Evolutionary conservation across 2,888 invertebrate genomes (phyloP).

Genomic region (Tuberolachnus salignus): DNA sequence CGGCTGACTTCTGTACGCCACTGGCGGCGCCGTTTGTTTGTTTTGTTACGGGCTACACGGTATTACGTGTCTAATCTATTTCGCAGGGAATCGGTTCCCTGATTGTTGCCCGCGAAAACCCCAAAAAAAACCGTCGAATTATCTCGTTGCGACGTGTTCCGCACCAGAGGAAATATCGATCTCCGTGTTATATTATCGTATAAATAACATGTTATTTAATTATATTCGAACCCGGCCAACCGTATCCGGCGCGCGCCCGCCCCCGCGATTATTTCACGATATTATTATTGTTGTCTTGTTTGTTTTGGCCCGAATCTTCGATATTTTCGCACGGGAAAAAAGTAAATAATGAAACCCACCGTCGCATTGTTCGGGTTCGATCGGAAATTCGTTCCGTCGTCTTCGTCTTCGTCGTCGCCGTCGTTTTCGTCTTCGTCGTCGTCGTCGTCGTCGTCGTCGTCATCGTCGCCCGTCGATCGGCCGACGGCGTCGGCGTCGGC

Average conservation of each 20-base stretch:
- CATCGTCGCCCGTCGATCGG: neutral
- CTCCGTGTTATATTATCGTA: too few species aligned
- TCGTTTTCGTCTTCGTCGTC: neutral
- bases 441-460: neutral
- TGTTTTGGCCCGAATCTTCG: slow-evolving; percentile 35
- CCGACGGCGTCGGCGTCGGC: neutral
- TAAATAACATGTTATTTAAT: too few species aligned
- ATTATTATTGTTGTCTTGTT: slow-evolving; percentile 31
- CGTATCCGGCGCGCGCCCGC: slow-evolving; percentile 22
- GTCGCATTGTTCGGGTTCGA: slow-evolving; percentile 44
- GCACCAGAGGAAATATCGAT: slow-evolving; percentile 29
- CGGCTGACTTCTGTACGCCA: too few species aligned
- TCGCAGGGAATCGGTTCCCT: too few species aligned
- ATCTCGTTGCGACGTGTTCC: neutral
- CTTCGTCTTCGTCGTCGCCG: neutral
- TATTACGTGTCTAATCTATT: too few species aligned
- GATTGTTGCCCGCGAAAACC: too few species aligned
- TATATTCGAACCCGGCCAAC: slow-evolving; percentile 22
- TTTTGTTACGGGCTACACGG: too few species aligned
- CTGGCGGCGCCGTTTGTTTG: too few species aligned
- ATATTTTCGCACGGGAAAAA: slow-evolving; percentile 30
- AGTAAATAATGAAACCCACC: too few species aligned
- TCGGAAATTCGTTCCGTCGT: slow-evolving; percentile 51
- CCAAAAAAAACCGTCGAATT: too few species aligned
- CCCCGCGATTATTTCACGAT: neutral